These are phyloP conservation scores for Elymnias hypermnestra DNA, from an alignment of 1,140 invertebrate genomes.

Conservation along the genomic window DNA sequence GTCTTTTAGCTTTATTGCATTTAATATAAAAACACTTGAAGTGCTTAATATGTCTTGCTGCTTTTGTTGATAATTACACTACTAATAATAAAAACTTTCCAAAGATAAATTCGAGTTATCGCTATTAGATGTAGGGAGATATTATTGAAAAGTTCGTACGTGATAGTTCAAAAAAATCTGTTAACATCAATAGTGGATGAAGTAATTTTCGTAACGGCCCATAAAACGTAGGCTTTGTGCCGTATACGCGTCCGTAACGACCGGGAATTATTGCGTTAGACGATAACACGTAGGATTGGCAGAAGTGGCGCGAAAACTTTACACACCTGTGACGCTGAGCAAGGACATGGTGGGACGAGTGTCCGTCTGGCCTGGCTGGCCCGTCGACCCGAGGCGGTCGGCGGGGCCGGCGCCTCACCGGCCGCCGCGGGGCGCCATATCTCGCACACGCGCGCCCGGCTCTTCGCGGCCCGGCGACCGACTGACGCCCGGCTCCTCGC, in stretches of 20 bases:
- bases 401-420: constrained; percentile 68
- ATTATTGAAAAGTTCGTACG: no score
- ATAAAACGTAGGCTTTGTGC: constrained; percentile 7
- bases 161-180: constrained; percentile 6
- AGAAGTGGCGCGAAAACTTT: constrained; percentile 34
- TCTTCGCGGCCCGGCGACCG: constrained; percentile 66
- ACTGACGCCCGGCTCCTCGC: constrained; percentile 59
- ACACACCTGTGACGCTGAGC: constrained; percentile 74
- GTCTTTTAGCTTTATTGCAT: no score
- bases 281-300: constrained; percentile 12
- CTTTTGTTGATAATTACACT: no score
- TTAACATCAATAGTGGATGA: neutral
- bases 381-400: constrained; percentile 69
- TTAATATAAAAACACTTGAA: no score
- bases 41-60: no score
- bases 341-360: constrained; percentile 71
- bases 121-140: no score
- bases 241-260: constrained; percentile 38
- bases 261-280: constrained; percentile 39
- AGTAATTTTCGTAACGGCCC: neutral
- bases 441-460: constrained; percentile 62
- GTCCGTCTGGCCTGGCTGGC: constrained; percentile 53
- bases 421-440: constrained; percentile 67
- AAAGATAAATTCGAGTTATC: no score
- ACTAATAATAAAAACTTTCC: no score